Evolutionary conservation across 2,888 invertebrate species (phyloP), one percentile per base, ranked within the genome.

Genomic region (Mythimna loreyi): DNA sequence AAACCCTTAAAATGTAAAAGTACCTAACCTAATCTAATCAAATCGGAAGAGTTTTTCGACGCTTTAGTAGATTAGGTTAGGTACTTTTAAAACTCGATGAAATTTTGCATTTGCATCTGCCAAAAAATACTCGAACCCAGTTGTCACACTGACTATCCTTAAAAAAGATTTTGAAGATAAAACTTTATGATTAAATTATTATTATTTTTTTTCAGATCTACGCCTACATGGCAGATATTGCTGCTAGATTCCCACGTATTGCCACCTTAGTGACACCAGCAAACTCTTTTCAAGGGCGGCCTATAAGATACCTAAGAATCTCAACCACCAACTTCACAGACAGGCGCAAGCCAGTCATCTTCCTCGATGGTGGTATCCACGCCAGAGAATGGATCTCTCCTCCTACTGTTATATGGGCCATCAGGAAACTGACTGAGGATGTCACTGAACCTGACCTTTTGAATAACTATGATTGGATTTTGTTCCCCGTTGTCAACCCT

Each of bases 321-420:
- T 97, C 97, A 7, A 96, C 92, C 62, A 94, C 96, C 36, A 94
- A 94, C 68, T 92, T 92, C 56, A 82, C 90, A 69, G 93, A 94
- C 45, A 28, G 52, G 0, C 85, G 85, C n/a, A 97, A 97, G 70
- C 97, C 97, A 0, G 92, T 96, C 3, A 95, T 97, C 79, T 91
- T 97, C 75, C 93, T 97, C 36, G 97, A 97, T 77, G 97, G 95
- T 49, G 96, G 96, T 4, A 96, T 97, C 66, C 97, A 97, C 85
- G 96, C 97, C 0, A 96, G 97, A 56, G 98, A 98, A 91, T 98
- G 97, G 98, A 97, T 97, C 71, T 96, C 97, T 0, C 97, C 97
- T 0, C 96, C 97, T 0, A 95, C 96, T 0, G 97, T 97, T 0
- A 91, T 97, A 0, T 97, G 97, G 87, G 94, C 97, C 67, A 97